Conservation (phyloP, 2,888 invertebrate species). For the Galeruca laticollis region DNA sequence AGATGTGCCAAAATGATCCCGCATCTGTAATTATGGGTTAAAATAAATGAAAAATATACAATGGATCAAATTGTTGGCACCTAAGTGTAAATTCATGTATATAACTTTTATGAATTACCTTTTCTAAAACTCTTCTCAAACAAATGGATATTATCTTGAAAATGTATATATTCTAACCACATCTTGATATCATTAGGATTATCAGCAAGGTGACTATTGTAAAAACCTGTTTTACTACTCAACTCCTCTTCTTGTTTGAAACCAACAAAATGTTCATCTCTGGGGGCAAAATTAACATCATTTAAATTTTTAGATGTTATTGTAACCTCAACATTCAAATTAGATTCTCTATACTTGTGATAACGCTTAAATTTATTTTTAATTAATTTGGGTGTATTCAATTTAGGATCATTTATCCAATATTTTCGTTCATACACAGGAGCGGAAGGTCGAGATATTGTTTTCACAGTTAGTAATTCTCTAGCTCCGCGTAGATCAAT, state of each 20-base stretch:
- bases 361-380: conserved; percentile 61
- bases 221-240: conserved; percentile 68
- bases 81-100: too few relatives aligned
- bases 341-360: conserved; percentile 50
- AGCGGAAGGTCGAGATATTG: conserved; percentile 74
- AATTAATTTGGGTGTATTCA: background rate
- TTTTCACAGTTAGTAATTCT: conserved; percentile 72
- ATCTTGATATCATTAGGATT: conserved; percentile 69
- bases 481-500: conserved; percentile 64
- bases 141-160: conserved; percentile 69
- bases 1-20: too few relatives aligned
- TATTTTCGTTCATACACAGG: conserved; percentile 69
- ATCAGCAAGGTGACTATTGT: conserved; percentile 69
- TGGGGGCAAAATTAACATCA: conserved; percentile 43
- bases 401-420: conserved; percentile 49
- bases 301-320: conserved; percentile 55
- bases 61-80: too few relatives aligned
- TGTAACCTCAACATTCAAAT: conserved; percentile 49
- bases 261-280: conserved; percentile 55
- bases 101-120: conserved; percentile 46
- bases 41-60: too few relatives aligned
- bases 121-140: conserved; percentile 66
- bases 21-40: too few relatives aligned
- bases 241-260: conserved; percentile 68
- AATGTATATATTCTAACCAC: conserved; percentile 74